These are phyloP conservation scores for Pangasianodon gigas DNA, from an alignment of 2,113 vertebrate species.

Conservation along the genomic window DNA sequence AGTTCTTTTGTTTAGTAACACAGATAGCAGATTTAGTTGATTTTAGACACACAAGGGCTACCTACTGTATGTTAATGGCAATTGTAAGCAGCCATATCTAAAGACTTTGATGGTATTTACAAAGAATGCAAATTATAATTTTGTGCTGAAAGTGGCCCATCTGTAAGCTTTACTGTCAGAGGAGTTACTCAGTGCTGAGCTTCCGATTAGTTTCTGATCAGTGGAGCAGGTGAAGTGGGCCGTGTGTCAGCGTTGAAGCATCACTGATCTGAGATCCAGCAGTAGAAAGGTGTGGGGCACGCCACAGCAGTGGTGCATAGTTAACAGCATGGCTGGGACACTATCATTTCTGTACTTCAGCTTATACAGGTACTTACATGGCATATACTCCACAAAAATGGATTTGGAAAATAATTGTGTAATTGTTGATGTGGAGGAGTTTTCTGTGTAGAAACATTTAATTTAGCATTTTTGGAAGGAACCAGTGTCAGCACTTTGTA, in stretches of 20 bases:
- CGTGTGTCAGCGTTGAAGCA: not conserved
- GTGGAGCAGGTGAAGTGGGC: not conserved
- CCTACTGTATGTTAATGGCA: not conserved
- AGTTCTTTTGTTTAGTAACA: not conserved
- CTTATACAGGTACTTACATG: not conserved
- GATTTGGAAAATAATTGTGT: not conserved
- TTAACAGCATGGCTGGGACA: not conserved
- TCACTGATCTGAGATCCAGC: not conserved
- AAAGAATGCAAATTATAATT: not conserved
- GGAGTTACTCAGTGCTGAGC: not conserved
- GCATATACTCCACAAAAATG: not conserved
- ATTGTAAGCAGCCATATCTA: not conserved
- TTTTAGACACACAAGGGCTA: too few species aligned
- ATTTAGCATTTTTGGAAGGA: too few species aligned
- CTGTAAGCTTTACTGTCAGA: not conserved
- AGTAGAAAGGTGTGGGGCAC: not conserved
- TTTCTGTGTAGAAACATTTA: not conserved
- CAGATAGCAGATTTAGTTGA: not conserved
- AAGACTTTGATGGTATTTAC: not conserved
- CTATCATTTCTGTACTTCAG: not conserved
- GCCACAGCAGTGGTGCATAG: not conserved
- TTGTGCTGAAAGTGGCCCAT: not conserved
- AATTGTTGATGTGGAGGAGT: not conserved
- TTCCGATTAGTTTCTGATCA: not conserved
- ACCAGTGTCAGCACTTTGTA: too few species aligned